phyloP scores from a whole-genome alignment of 1,140 invertebrate genomes.

The Atopsyche davidsoni region DNA sequence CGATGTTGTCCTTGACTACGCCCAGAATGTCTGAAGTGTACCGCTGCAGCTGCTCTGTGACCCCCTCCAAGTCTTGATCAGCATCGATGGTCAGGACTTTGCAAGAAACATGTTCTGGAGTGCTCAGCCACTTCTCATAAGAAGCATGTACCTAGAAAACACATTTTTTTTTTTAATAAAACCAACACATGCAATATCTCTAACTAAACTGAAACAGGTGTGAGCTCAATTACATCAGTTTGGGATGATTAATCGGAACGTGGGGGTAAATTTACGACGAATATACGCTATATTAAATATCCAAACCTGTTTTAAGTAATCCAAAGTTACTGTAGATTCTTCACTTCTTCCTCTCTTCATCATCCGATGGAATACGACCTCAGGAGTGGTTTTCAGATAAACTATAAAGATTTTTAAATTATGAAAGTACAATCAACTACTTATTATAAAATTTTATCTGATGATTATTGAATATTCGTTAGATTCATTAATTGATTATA shows the following conservation, averaged over 20 bases:
- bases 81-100: conserved; percentile 45
- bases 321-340: conserved; percentile 64
- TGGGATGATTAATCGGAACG: too few species aligned
- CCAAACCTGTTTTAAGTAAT: conserved; percentile 66
- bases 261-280: too few species aligned
- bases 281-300: too few species aligned
- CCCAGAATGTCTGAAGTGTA: conserved; percentile 40
- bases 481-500: too few species aligned
- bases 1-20: neutral
- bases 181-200: too few species aligned
- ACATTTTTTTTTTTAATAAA: neutral
- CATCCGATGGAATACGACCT: conserved; percentile 76
- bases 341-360: conserved; percentile 68
- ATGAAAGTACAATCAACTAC: too few species aligned
- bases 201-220: too few species aligned
- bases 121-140: conserved; percentile 44
- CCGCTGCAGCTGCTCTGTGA: conserved; percentile 39
- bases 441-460: neutral
- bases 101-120: conserved; percentile 37
- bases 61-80: conserved; percentile 35
- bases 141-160: conserved; percentile 41
- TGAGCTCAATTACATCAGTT: too few species aligned
- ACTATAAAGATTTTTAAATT: conserved; percentile 52
- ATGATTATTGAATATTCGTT: too few species aligned
- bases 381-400: conserved; percentile 76